Base-by-base conservation (phyloP, 2,113 vertebrate species). In the Tyto alba region DNA sequence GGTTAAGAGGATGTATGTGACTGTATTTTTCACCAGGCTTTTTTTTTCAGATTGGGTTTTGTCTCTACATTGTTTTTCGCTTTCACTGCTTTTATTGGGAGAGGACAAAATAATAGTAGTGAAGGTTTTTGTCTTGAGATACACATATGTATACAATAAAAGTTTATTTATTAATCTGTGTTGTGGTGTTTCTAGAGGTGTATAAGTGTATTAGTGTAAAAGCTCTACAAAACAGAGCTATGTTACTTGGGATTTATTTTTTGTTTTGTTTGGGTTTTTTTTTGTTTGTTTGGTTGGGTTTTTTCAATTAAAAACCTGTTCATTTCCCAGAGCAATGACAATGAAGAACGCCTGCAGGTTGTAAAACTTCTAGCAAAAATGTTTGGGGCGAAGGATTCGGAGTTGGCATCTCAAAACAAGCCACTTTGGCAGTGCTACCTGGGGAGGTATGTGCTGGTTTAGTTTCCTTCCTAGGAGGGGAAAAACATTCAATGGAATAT, bases 371-470 rank as follows among this genome's bases (percentile, higher is more conserved):
- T 99, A 90, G 99, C 99, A 91, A 99, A 99, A 98, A 99, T 99
- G 99, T 99, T 99, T 97, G 99, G 99, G 90, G 99, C 99, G 1
- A 99, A 99, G 96, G 99, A 99, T 97, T 99, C 99, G 0, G 99
- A 99, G 96, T 81, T 99, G 97, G 99, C 99, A 25, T 98, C 99
- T 68, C 99, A 99, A 97, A 99, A 99, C 97, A 99, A 99, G 95
- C 99, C 99, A 2, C 99, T 99, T 60, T 99, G 99, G 99, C 99
- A 99, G 96, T 99, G 99, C 97, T 99, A 99, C 97, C 97, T 99
- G 96, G 99, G 99, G 95, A 99, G 99, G 99, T 99, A 98, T n/a
- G 30, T 90, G 48, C 48, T 95, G 59, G 32, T 93, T 86, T 89
- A 47, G 29, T 67, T 97, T 11, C 16, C 25, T 93, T 18, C 53